phyloP scores from a whole-genome alignment of 2,888 invertebrate species.

The Galerucella nymphaeae region DNA sequence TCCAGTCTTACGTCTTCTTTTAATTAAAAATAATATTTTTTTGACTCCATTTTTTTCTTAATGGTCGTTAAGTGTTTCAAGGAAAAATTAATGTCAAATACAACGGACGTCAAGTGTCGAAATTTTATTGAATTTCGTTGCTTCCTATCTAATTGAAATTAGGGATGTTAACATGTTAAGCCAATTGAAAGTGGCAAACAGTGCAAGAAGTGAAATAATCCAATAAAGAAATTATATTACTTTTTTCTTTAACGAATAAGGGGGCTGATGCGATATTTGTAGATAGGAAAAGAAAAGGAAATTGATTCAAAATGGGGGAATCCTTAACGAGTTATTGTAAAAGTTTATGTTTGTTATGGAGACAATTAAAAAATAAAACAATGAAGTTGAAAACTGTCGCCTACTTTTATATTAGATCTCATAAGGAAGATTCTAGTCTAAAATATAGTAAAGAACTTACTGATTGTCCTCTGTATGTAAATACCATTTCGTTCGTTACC shows the following conservation, averaged over 20 bases:
- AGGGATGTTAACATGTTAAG: slow-evolving; percentile 36
- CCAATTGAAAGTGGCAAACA: slow-evolving; percentile 37
- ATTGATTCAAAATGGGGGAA: not conserved
- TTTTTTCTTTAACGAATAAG: not conserved
- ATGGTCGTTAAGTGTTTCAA: not conserved
- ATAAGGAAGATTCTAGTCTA: too few species aligned
- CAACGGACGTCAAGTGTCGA: slow-evolving; percentile 27
- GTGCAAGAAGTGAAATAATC: slow-evolving; percentile 37
- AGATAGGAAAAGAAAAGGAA: not conserved
- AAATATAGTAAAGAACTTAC: too few species aligned
- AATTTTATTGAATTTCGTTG: slow-evolving; percentile 27
- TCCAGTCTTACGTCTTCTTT: too few species aligned
- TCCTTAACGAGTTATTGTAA: not conserved
- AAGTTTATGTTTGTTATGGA: too few species aligned
- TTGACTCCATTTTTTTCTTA: slow-evolving; percentile 4
- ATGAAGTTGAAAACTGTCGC: too few species aligned
- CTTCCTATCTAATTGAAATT: slow-evolving; percentile 37
- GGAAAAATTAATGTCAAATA: slow-evolving; percentile 27
- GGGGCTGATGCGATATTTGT: not conserved
- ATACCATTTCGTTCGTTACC: too few species aligned
- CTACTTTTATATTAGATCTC: too few species aligned
- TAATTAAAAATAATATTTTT: too few species aligned
- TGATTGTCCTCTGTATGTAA: too few species aligned
- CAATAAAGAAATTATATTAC: slow-evolving; percentile 36
- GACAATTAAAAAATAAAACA: too few species aligned